Conservation (phyloP, 2,888 invertebrate genomes). For the Calameuta idolon region DNA sequence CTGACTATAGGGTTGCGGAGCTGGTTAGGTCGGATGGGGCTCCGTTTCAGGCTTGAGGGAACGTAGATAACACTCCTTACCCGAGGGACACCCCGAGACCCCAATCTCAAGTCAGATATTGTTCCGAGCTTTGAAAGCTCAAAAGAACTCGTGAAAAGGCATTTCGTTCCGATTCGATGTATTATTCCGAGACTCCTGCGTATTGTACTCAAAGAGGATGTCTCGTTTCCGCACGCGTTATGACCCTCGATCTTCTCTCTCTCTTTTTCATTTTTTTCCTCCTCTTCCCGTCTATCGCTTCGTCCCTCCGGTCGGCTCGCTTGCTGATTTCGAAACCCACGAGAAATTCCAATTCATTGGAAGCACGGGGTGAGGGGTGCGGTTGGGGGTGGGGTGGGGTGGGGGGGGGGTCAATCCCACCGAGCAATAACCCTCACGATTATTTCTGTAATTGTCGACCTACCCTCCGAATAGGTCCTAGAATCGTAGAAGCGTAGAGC, state of each 20-base stretch:
- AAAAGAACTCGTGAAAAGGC: slow-evolving; percentile 59
- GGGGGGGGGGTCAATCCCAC: no score
- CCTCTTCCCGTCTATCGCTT: no score
- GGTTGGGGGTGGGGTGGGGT: no score
- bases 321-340: no score
- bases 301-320: no score
- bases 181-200: slow-evolving; percentile 53
- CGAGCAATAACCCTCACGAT: no score
- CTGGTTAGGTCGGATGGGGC: slow-evolving; percentile 26
- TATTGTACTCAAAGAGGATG: slow-evolving; percentile 43
- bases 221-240: slow-evolving; percentile 33
- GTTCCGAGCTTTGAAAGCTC: slow-evolving; percentile 61
- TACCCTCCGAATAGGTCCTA: no score
- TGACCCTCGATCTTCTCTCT: slow-evolving; percentile 23
- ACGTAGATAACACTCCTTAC: slow-evolving; percentile 61
- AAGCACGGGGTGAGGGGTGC: no score
- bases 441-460: no score
- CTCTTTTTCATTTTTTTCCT: slow-evolving; percentile 13
- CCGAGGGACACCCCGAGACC: slow-evolving; percentile 56
- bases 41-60: slow-evolving; percentile 54
- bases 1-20: no score
- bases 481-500: no score
- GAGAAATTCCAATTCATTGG: no score
- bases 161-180: slow-evolving; percentile 54
- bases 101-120: slow-evolving; percentile 63